Percentiles rank a stretch among this genome's conserved stretches.
These are phyloP conservation scores for Hydrozoanthus gracilis DNA, from an alignment of 92 coral and sea anemone species.

Conservation along the genomic window DNA sequence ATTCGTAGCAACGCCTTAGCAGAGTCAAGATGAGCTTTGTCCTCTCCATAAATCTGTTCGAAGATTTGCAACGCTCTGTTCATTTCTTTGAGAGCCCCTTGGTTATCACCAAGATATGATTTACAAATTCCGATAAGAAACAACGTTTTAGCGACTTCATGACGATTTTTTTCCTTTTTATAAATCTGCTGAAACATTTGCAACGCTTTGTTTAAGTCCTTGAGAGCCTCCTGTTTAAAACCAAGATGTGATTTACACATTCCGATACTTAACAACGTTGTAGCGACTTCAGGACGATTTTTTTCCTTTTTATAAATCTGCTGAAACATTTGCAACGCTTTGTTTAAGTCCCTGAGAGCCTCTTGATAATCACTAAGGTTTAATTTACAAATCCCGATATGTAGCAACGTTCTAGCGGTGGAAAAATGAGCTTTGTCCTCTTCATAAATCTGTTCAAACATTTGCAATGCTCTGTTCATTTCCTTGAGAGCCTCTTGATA, in stretches of 20 bases:
- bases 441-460: not conserved
- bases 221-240: too few relatives aligned
- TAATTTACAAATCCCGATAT: not conserved
- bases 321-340: too few relatives aligned
- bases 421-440: not conserved
- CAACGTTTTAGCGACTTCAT: not conserved
- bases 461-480: not conserved
- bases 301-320: too few relatives aligned
- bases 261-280: too few relatives aligned
- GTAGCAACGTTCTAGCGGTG: not conserved
- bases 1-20: not conserved
- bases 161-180: too few relatives aligned
- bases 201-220: not conserved
- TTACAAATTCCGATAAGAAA: not conserved
- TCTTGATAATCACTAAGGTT: not conserved
- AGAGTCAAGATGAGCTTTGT: not conserved
- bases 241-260: too few relatives aligned
- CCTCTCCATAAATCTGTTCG: not conserved
- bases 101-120: too few relatives aligned
- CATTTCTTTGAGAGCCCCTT: too few relatives aligned
- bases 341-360: conserved; percentile 10
- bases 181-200: too few relatives aligned
- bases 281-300: too few relatives aligned
- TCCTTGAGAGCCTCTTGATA: not conserved
- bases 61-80: too few relatives aligned